Evolutionary conservation across 2,888 invertebrate species (phyloP).

Genomic region (Gryllus longicercus): DNA sequence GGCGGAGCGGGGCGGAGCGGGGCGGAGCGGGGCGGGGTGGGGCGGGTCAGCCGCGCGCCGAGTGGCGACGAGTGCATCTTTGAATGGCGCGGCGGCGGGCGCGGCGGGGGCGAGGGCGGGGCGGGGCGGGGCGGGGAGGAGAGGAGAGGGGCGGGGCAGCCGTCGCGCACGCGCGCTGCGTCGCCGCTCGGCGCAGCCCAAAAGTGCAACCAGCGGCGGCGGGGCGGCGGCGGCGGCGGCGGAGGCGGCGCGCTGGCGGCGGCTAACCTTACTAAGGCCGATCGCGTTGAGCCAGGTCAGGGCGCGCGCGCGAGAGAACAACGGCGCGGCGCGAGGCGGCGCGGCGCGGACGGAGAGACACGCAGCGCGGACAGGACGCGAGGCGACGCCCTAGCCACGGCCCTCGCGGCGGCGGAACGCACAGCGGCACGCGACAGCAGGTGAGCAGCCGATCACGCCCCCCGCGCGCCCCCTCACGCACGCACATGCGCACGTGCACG

Average conservation of each 20-base stretch:
- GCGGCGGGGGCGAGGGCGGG: slow-evolving; percentile 46
- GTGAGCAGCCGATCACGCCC: too few relatives aligned
- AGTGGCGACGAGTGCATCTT: neutral
- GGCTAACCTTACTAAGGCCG: slow-evolving; percentile 22
- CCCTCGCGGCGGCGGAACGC: neutral
- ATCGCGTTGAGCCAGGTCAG: slow-evolving; percentile 31
- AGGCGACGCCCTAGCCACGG: neutral
- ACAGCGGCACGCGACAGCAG: too few relatives aligned
- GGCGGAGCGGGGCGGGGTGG: too few relatives aligned
- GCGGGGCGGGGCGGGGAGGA: slow-evolving; percentile 33
- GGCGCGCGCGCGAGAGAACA: neutral
- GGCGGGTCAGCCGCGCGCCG: slow-evolving; percentile 42
- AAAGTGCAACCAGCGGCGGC: slow-evolving; percentile 20
- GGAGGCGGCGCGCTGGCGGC: slow-evolving; percentile 18
- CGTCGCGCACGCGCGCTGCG: slow-evolving; percentile 41
- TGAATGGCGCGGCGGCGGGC: slow-evolving; percentile 48
- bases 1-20: slow-evolving; percentile 18
- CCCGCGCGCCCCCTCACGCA: too few relatives aligned
- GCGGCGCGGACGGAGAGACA: neutral
- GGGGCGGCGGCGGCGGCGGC: neutral
- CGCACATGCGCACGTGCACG: too few relatives aligned
- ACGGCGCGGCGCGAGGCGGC: neutral
- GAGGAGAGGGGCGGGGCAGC: slow-evolving; percentile 51
- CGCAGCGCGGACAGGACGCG: neutral
- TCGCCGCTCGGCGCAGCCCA: slow-evolving; percentile 37